phyloP scores from a whole-genome alignment of 2,797 vertebrate species.

The Paedocypris micromegethes region DNA sequence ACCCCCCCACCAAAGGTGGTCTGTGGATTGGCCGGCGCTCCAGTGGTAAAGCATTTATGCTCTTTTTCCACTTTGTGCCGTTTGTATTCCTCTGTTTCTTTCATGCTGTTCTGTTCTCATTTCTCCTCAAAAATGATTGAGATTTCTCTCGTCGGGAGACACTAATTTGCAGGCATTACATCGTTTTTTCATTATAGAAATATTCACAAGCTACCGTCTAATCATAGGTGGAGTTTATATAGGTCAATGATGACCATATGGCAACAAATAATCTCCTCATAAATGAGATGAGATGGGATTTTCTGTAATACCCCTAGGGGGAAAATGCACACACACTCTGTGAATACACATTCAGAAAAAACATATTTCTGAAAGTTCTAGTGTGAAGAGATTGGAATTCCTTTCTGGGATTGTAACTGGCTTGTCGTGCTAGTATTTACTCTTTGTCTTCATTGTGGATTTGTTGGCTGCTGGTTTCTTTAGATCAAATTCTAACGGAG shows the following conservation, averaged over 20 bases:
- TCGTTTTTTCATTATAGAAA: slow-evolving; percentile 51
- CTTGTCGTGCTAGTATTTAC: too few relatives aligned
- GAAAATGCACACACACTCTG: slow-evolving; percentile 35
- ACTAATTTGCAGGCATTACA: slow-evolving; percentile 47
- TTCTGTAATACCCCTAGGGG: slow-evolving; percentile 42
- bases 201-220: slow-evolving; percentile 50
- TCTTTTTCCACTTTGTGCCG: slow-evolving; percentile 5
- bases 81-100: background rate
- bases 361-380: slow-evolving; percentile 5
- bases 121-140: background rate
- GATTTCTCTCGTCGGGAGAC: slow-evolving; percentile 40
- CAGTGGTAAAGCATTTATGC: slow-evolving; percentile 67
- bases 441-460: too few relatives aligned
- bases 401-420: too few relatives aligned
- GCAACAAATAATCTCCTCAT: slow-evolving; percentile 52
- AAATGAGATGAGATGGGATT: slow-evolving; percentile 54
- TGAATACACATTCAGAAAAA: slow-evolving; percentile 43
- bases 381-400: background rate
- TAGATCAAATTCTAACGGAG: too few relatives aligned
- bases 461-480: too few relatives aligned
- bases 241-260: slow-evolving; percentile 53
- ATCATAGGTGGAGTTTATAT: slow-evolving; percentile 51
- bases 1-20: slow-evolving; percentile 58
- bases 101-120: background rate
- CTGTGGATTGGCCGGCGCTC: slow-evolving; percentile 76